Percentiles rank a stretch among this genome's conserved stretches.
phyloP scores from a whole-genome alignment of 2,888 invertebrate species.

The Luperina nickerlii region DNA sequence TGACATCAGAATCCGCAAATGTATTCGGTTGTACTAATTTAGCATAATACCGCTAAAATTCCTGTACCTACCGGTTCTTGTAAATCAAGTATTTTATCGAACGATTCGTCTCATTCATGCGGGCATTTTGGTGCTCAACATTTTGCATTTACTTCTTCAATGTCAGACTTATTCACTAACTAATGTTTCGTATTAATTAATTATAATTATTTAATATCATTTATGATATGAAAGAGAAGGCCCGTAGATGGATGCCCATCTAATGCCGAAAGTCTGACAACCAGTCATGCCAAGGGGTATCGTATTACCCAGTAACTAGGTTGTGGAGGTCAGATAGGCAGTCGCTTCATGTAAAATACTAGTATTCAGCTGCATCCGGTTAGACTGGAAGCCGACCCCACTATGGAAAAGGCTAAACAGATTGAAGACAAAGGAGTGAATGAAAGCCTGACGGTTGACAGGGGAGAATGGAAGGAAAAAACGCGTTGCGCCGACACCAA shows the following conservation, averaged over 20 bases:
- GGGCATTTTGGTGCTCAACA: conserved; percentile 17
- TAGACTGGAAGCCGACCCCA: not conserved
- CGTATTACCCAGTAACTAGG: not conserved
- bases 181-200: not conserved
- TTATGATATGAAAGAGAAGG: not conserved
- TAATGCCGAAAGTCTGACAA: not conserved
- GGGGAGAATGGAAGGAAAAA: no score
- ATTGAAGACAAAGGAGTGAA: not conserved
- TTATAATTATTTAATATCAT: not conserved
- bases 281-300: not conserved
- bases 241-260: not conserved
- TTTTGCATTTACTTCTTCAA: not conserved
- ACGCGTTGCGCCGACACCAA: not conserved
- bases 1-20: conserved; percentile 16
- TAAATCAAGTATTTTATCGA: conserved; percentile 45
- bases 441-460: no score
- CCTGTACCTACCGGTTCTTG: conserved; percentile 43
- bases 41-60: conserved; percentile 27
- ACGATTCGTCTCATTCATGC: conserved; percentile 58
- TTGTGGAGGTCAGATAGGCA: not conserved
- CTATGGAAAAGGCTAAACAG: not conserved
- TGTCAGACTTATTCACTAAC: not conserved
- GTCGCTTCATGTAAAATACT: not conserved
- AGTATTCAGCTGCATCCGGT: not conserved
- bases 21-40: conserved; percentile 28